Conservation (phyloP, 2,113 vertebrate species). For the Ia io region DNA sequence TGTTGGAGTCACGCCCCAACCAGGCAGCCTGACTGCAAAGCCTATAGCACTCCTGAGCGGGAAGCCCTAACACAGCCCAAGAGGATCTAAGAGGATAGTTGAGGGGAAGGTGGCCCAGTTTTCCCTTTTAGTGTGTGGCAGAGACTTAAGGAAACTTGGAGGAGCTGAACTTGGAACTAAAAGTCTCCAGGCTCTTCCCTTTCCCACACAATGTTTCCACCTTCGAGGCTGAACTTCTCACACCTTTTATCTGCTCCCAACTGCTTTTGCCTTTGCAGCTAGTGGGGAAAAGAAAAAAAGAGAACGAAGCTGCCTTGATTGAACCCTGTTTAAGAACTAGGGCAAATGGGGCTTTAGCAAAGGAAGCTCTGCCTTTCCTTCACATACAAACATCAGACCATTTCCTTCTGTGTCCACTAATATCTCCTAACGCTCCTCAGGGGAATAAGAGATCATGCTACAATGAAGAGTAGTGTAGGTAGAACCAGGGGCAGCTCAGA, state of each 20-base stretch:
- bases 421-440: neutral
- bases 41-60: accelerated
- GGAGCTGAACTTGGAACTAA: neutral
- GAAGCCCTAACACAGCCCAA: neutral
- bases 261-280: slow-evolving; percentile 9
- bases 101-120: neutral
- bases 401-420: neutral
- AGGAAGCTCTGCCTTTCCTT: slow-evolving; percentile 46
- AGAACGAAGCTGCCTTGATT: neutral
- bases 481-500: neutral
- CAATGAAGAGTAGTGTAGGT: neutral
- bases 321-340: slow-evolving; percentile 55
- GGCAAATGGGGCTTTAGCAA: slow-evolving; percentile 43
- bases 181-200: neutral
- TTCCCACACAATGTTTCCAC: neutral
- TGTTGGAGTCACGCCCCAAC: neutral
- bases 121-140: neutral
- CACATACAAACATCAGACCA: neutral
- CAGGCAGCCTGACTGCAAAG: neutral
- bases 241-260: neutral
- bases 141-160: neutral
- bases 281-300: neutral
- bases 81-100: neutral
- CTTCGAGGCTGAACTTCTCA: neutral
- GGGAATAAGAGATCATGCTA: slow-evolving; percentile 9